Evolutionary conservation across 2,797 vertebrate species (phyloP).

Genomic region (Oreochromis grahami): DNA sequence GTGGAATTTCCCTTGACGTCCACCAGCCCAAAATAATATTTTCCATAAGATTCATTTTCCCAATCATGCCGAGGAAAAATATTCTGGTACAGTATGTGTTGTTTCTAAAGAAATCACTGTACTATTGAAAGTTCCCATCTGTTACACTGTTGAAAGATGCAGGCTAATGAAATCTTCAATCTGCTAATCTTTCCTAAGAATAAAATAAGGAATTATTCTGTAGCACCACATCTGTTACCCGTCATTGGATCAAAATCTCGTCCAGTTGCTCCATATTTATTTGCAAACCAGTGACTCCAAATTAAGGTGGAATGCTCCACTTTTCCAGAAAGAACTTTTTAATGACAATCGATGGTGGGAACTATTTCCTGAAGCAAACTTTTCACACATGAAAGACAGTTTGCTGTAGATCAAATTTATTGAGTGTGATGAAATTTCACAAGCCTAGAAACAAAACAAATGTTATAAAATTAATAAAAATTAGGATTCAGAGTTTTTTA

Average conservation of each 20-base stretch:
- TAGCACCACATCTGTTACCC: slow-evolving; percentile 46
- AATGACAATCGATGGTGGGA: slow-evolving; percentile 22
- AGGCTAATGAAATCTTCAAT: slow-evolving; percentile 26
- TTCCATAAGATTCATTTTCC: slow-evolving; percentile 76
- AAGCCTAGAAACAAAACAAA: not conserved
- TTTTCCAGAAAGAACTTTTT: slow-evolving; percentile 38
- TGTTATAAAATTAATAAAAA: not conserved
- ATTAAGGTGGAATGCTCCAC: slow-evolving; percentile 40
- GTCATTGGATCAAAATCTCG: slow-evolving; percentile 21
- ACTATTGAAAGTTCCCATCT: slow-evolving; percentile 69
- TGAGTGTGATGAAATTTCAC: slow-evolving; percentile 21
- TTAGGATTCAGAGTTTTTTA: not conserved
- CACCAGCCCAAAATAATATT: slow-evolving; percentile 81
- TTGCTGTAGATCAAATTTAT: slow-evolving; percentile 20
- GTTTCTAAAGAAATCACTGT: slow-evolving; percentile 63
- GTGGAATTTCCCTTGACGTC: slow-evolving; percentile 75
- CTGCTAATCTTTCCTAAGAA: slow-evolving; percentile 11
- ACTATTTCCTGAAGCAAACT: slow-evolving; percentile 17
- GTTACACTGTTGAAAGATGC: slow-evolving; percentile 20
- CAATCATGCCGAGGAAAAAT: slow-evolving; percentile 63
- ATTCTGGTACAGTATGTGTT: slow-evolving; percentile 61
- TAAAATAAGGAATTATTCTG: slow-evolving; percentile 24
- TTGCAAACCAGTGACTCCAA: slow-evolving; percentile 34
- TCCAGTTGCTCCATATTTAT: slow-evolving; percentile 51
- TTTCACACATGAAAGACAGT: slow-evolving; percentile 10